Evolutionary conservation across 1,140 invertebrate species (phyloP).

Genomic region (Oncopeltus fasciatus): DNA sequence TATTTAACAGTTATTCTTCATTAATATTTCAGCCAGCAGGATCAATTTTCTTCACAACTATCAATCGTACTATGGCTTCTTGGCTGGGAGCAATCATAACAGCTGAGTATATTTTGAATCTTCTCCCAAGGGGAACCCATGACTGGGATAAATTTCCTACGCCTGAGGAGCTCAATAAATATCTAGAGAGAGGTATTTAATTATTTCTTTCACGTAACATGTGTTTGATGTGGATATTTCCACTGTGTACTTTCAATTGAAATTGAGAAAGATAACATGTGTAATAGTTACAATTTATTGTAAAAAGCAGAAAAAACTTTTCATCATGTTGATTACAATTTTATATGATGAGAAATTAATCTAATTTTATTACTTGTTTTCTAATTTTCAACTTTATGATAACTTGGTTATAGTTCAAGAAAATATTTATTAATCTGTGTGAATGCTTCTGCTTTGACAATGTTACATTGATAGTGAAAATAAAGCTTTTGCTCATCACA

Average conservation of each 20-base stretch:
- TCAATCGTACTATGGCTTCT: slow-evolving; percentile 8
- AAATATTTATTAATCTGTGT: too few species aligned
- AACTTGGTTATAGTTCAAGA: too few species aligned
- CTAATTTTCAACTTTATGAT: neutral
- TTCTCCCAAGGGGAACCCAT: slow-evolving; percentile 10
- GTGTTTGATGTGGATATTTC: neutral
- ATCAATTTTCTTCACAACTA: slow-evolving; percentile 13
- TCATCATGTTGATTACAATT: neutral
- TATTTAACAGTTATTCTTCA: neutral
- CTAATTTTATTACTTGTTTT: neutral
- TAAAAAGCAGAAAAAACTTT: neutral
- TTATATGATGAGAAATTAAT: neutral
- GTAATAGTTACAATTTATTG: neutral
- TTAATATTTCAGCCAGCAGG: slow-evolving; percentile 9
- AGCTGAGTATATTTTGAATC: slow-evolving; percentile 10
- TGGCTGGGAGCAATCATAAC: slow-evolving; percentile 3
- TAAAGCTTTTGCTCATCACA: too few species aligned
- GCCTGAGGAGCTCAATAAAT: neutral
- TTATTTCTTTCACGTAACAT: neutral
- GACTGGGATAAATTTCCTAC: slow-evolving; percentile 12
- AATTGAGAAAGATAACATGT: neutral
- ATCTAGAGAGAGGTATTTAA: neutral
- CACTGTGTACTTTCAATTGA: neutral
- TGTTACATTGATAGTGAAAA: too few species aligned
- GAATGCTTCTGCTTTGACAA: too few species aligned